Evolutionary conservation across 2,888 invertebrate species (phyloP).

Genomic region (Xanthorhoe designata): DNA sequence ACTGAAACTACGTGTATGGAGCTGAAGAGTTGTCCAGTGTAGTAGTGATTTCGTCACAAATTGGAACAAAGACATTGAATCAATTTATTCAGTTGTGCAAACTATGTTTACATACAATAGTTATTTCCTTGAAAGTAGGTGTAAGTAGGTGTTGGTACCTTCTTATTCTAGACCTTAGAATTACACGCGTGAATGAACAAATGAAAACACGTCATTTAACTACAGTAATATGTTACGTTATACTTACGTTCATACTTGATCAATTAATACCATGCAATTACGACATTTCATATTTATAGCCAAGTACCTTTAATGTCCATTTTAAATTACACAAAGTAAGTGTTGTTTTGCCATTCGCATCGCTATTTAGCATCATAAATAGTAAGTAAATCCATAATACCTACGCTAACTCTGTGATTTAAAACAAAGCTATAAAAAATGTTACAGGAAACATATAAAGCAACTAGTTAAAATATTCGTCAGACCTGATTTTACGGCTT

Average conservation of each 20-base stretch:
- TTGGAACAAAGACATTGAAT: constrained; percentile 67
- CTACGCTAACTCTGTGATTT: neutral
- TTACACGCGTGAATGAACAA: constrained; percentile 1
- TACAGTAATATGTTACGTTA: neutral
- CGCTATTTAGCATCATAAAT: neutral
- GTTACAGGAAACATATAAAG: constrained; percentile 34
- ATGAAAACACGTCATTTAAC: constrained; percentile 4
- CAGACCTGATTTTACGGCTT: constrained; percentile 33
- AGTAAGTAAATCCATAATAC: neutral
- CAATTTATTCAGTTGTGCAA: constrained; percentile 69
- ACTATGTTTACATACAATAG: constrained; percentile 38
- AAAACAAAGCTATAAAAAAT: constrained; percentile 15
- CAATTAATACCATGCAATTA: neutral
- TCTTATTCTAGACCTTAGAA: neutral
- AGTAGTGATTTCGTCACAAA: constrained; percentile 56
- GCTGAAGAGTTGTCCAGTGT: constrained; percentile 49
- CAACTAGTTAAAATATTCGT: constrained; percentile 31
- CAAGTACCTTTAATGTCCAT: too few relatives aligned
- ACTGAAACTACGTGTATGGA: constrained; percentile 61
- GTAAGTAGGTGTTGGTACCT: neutral
- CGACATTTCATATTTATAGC: neutral
- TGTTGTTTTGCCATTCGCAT: neutral
- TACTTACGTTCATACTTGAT: too few relatives aligned
- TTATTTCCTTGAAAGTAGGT: constrained; percentile 4
- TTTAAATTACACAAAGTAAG: neutral